Percentiles rank a stretch among this genome's conserved stretches.
phyloP scores from a whole-genome alignment of 2,888 invertebrate genomes.

The Rhagonycha lutea region DNA sequence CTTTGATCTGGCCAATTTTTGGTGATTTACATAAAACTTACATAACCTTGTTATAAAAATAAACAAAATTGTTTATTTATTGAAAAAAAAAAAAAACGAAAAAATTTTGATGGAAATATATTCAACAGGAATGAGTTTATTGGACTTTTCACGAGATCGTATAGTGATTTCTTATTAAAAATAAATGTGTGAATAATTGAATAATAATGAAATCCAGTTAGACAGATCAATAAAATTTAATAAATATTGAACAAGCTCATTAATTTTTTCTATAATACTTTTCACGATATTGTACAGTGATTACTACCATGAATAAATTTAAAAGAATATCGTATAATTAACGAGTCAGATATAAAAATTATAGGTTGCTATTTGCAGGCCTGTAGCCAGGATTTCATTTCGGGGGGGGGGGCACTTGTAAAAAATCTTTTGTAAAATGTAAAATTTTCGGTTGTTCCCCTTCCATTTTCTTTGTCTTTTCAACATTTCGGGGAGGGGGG shows the following conservation, averaged over 20 bases:
- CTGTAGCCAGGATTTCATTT: no score
- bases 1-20: background rate
- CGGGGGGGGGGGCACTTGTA: no score
- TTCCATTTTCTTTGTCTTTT: no score
- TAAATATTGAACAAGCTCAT: background rate
- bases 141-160: conserved; percentile 5
- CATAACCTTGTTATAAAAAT: background rate
- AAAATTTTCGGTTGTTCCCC: no score
- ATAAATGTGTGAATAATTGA: conserved; percentile 5
- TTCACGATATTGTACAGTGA: background rate
- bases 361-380: background rate
- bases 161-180: conserved; percentile 7
- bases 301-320: background rate
- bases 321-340: background rate
- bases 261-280: background rate
- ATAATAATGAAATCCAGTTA: background rate
- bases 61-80: background rate
- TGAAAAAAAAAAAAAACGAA: background rate
- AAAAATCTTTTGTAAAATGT: no score
- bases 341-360: background rate
- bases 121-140: background rate
- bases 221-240: background rate
- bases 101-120: background rate
- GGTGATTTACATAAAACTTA: background rate
- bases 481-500: no score